Evolutionary conservation across 2,888 invertebrate genomes (phyloP), one percentile per base, ranked within the genome.

Genomic region (Eupelmus urozonus): DNA sequence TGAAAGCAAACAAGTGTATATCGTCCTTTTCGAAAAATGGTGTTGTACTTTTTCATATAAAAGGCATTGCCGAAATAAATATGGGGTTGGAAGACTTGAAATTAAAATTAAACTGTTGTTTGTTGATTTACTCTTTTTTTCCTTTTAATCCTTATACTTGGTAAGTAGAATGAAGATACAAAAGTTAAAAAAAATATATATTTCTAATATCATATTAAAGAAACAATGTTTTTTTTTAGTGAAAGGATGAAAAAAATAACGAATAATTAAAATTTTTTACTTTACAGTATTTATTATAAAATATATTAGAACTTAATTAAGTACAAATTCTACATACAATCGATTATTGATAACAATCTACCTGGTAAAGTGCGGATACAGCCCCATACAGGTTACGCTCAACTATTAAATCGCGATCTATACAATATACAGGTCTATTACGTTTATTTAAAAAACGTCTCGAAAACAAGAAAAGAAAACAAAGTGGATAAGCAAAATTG

Each of bases 21-120:
- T 86, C 83, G 84, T 84, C 84, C 85, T 84, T 85, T 81, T 86
- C 83, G 84, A 86, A 84, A 88, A 86, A 86, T 85, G 86, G 87
- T 88, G 86, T 86, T 87, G 88, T 88, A 88, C 88, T 87, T 88
- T 88, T 88, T 88, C 87, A 88, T 87, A 88, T 87, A 86, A 88
- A 87, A 86, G 86, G 85, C 86, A 86, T 88, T 87, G 86, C 87
- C 86, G 86, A 87, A 88, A 88, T 88, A 87, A 87, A 88, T 87
- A 85, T 87, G 87, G 88, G 86, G 86, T 87, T 88, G 86, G 86
- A 88, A 87, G 85, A 86, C 83, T 86, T 85, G 84, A 85, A 82
- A 81, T 76, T 76, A 65, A 67, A 76, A 51, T 57, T 71, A 49
- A 45, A n/a, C 18, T 69, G 42, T 63, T 65, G 20, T 69, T 45